These are phyloP conservation scores for Lagria hirta DNA, from an alignment of 2,888 invertebrate genomes.

Conservation along the genomic window DNA sequence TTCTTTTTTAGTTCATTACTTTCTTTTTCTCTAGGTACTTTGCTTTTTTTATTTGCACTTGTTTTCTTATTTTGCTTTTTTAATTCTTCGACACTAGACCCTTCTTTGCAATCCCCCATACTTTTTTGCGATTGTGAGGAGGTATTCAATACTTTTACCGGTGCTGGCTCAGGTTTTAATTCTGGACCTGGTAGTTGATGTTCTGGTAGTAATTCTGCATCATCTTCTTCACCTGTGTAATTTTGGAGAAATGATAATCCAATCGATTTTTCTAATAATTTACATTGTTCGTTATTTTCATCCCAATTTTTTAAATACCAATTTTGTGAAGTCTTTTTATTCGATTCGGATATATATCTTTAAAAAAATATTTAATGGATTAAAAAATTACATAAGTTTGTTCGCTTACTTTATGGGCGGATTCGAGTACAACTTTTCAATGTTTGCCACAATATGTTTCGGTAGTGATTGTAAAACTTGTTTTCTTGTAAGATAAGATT, in stretches of 20 bases:
- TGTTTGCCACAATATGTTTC: conserved; percentile 30
- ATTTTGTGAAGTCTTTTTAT: conserved; percentile 13
- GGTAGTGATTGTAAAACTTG: conserved; percentile 40
- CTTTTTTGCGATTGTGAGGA: too few relatives aligned
- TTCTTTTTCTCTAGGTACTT: conserved; percentile 41
- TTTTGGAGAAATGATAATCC: conserved; percentile 49
- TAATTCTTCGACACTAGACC: too few relatives aligned
- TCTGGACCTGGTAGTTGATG: too few relatives aligned
- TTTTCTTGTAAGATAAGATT: conserved; percentile 34
- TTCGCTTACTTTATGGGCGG: conserved; percentile 14
- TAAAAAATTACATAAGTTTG: too few relatives aligned
- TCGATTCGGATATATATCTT: background rate
- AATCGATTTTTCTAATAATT: conserved; percentile 46
- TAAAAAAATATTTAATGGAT: conserved; percentile 14
- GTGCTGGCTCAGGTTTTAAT: too few relatives aligned
- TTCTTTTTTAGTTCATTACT: conserved; percentile 20
- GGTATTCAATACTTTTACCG: too few relatives aligned
- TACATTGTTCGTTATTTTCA: conserved; percentile 38
- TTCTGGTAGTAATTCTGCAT: conserved; percentile 7
- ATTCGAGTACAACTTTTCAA: conserved; percentile 35
- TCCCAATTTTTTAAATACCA: conserved; percentile 47
- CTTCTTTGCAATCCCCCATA: too few relatives aligned
- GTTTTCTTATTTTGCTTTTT: conserved; percentile 14
- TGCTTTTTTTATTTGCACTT: background rate
- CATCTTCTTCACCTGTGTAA: conserved; percentile 47